phyloP scores from a whole-genome alignment of 1,140 invertebrate genomes.

The Nebria ingens region DNA sequence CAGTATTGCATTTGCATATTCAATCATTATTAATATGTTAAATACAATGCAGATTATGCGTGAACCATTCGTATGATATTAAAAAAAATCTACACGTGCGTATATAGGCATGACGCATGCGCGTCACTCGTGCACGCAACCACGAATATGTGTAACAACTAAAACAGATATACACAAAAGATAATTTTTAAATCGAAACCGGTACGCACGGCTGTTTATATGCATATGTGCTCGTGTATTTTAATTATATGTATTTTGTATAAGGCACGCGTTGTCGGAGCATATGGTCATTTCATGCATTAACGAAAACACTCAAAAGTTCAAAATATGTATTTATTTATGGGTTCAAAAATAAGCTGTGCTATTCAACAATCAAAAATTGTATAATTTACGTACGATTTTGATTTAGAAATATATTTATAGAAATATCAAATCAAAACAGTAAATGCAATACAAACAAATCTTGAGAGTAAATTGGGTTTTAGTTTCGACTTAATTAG shows the following conservation, averaged over 20 bases:
- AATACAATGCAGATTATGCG: conserved; percentile 1
- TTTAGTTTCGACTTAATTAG: no score
- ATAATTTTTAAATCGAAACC: not conserved
- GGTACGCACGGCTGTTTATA: not conserved
- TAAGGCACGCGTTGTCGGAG: not conserved
- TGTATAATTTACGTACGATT: no score
- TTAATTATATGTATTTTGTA: not conserved
- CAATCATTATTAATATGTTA: conserved; percentile 3
- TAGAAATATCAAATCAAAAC: no score
- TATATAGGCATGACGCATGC: no score
- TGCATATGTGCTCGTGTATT: not conserved
- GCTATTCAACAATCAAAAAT: no score
- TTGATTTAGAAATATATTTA: no score
- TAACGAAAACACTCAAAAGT: not conserved
- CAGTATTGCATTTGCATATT: not conserved
- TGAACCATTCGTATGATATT: not conserved
- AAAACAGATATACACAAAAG: conserved; percentile 5
- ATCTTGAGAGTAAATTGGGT: no score
- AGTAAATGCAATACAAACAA: no score
- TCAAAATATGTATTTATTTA: not conserved
- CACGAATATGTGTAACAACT: no score
- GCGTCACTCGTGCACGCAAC: no score
- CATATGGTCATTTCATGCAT: conserved; percentile 1
- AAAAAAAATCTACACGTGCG: no score
- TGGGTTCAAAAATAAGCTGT: no score